These are phyloP conservation scores for Scleropages formosus DNA, from an alignment of 2,797 vertebrate genomes.

Conservation along the genomic window DNA sequence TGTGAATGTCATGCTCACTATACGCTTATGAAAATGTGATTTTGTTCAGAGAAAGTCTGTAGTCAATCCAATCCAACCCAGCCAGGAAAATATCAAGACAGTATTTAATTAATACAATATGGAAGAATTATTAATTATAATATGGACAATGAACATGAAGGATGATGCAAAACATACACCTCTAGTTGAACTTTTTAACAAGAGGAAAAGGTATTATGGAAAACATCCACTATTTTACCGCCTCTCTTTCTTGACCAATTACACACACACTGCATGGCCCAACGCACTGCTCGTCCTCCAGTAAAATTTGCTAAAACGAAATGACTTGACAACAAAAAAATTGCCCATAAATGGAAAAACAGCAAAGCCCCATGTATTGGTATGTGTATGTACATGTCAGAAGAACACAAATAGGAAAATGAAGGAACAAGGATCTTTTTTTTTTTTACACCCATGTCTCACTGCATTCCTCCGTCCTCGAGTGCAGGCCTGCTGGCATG, in stretches of 20 bases:
- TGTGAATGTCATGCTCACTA: neutral
- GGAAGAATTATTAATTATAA: constrained; percentile 23
- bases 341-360: constrained; percentile 31
- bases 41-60: neutral
- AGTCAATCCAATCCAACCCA: neutral
- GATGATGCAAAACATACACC: constrained; percentile 8
- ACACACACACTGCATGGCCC: too few relatives aligned
- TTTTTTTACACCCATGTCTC: constrained; percentile 24
- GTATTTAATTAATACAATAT: neutral
- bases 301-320: neutral
- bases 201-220: neutral
- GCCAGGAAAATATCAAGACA: constrained; percentile 1
- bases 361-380: neutral
- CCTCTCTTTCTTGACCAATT: neutral
- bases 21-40: neutral
- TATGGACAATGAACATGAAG: constrained; percentile 14
- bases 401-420: neutral
- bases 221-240: neutral
- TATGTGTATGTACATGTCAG: constrained; percentile 15
- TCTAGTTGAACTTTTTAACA: neutral
- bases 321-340: constrained; percentile 23
- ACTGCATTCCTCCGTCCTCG: constrained; percentile 26
- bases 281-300: neutral
- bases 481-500: constrained; percentile 32
- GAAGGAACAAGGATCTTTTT: neutral